Evolutionary conservation across 2,888 invertebrate species (phyloP), one percentile per base, ranked within the genome.

Genomic region (Drosophila affinis): DNA sequence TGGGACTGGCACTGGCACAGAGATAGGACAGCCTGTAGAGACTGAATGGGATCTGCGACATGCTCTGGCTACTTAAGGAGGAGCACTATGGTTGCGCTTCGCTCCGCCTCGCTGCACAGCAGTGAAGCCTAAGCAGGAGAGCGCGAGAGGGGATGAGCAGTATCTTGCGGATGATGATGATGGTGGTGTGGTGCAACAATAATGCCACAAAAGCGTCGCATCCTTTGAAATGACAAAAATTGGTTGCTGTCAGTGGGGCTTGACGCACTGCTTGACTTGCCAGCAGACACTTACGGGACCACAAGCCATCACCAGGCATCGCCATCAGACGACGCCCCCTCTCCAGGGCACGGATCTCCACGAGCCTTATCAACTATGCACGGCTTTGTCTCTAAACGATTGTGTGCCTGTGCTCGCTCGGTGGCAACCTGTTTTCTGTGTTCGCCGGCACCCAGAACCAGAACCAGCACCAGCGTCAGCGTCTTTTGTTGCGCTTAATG

Each of bases 401-500:
- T 78, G 54, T 62, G 34, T 70, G 59, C 24, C 67, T 62, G 39
- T 58, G 27, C 34, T 45, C 21, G 64, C 46, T 60, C 24, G 29
- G 49, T 49, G 34, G 51, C 59, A 51, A 59, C 46, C 68, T 59
- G 18, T 32, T 52, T 29, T 21, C 32, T 34, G 21, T 14, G 39
- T 45, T 55, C 44, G 27, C 12, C 39, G 39, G 79, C 80, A 82
- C 72, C 39, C 39, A 34, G 34, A 6, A 14, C 34, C 34, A 12
- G 39, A 1, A 14, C 39, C 39, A 39, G 39, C n/a, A n/a, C 79
- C 71, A 71, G 76, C 69, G 80, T 69, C 75, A 70, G 67, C 79
- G 84, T 83, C 84, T 86, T 88, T 88, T 85, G 88, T 84, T 88
- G 87, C 84, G 88, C 85, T 85, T 85, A 85, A 85, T 85, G 88